Evolutionary conservation across 2,888 invertebrate species (phyloP).

Genomic region (Mesorhabditis spiculigera): DNA sequence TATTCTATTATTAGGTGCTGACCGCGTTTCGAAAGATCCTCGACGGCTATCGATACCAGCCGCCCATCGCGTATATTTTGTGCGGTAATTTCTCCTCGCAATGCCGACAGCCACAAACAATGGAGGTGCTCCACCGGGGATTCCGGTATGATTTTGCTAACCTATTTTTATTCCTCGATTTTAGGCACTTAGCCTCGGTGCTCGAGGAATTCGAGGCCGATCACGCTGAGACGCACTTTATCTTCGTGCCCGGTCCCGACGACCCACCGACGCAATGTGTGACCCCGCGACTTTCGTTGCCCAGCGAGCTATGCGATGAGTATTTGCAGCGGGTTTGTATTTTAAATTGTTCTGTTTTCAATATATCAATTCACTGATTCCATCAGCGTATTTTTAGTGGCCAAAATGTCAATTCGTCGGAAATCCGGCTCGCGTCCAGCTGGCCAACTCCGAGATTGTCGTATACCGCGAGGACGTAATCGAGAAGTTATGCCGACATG

Average conservation of each 20-base stretch:
- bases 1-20: conserved; percentile 62
- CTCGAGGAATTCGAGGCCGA: conserved; percentile 72
- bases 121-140: conserved; percentile 27
- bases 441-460: conserved; percentile 73
- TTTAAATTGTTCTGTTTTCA: conserved; percentile 62
- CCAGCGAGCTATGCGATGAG: conserved; percentile 63
- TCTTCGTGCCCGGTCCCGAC: conserved; percentile 79
- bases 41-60: conserved; percentile 74
- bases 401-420: conserved; percentile 74
- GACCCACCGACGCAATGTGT: conserved; percentile 60
- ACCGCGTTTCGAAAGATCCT: conserved; percentile 74
- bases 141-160: conserved; percentile 24
- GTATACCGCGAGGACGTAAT: conserved; percentile 84
- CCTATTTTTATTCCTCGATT: conserved; percentile 16
- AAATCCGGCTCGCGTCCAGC: conserved; percentile 91
- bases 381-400: background rate
- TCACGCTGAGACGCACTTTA: conserved; percentile 74
- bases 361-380: background rate
- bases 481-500: conserved; percentile 77
- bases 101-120: conserved; percentile 56
- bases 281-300: conserved; percentile 67
- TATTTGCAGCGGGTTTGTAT: background rate
- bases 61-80: conserved; percentile 87
- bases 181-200: conserved; percentile 70
- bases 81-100: conserved; percentile 82